Conservation (phyloP, 2,888 invertebrate species). For the Parochlus steinenii region DNA sequence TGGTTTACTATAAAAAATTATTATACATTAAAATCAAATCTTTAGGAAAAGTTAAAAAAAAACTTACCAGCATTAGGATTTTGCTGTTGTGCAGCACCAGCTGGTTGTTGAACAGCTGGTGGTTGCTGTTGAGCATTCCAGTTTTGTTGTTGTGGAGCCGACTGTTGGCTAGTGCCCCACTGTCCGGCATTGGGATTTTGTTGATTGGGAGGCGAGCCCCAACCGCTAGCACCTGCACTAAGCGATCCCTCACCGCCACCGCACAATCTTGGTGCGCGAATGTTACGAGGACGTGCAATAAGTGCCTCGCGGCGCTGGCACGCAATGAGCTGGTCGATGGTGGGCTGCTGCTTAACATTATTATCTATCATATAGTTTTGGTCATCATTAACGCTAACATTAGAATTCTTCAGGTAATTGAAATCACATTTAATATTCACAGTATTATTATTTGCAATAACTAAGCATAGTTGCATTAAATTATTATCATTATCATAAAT, state of each 20-base stretch:
- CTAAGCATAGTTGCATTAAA: too few relatives aligned
- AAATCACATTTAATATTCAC: slow-evolving; percentile 13
- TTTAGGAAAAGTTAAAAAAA: too few relatives aligned
- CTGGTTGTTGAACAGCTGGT: slow-evolving; percentile 10
- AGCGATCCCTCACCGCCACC: slow-evolving; percentile 72
- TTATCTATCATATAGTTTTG: slow-evolving; percentile 10
- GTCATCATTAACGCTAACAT: slow-evolving; percentile 8
- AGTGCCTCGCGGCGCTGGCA: slow-evolving; percentile 12
- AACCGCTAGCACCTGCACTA: slow-evolving; percentile 54
- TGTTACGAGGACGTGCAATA: slow-evolving; percentile 35
- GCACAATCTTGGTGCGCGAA: slow-evolving; percentile 43
- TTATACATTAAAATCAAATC: too few relatives aligned
- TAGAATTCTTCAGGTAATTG: slow-evolving; percentile 13
- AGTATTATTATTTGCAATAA: slow-evolving; percentile 12
- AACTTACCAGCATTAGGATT: not conserved
- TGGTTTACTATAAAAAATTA: too few relatives aligned
- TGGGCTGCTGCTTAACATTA: slow-evolving; percentile 12
- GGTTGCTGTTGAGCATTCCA: slow-evolving; percentile 25
- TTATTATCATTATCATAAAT: slow-evolving; percentile 12
- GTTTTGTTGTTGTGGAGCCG: slow-evolving; percentile 27
- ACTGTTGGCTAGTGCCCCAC: slow-evolving; percentile 35
- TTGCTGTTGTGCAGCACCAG: slow-evolving; percentile 3
- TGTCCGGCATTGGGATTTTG: slow-evolving; percentile 29
- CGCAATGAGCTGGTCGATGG: slow-evolving; percentile 15
- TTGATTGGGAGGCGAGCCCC: slow-evolving; percentile 50